phyloP scores from a whole-genome alignment of 2,888 invertebrate species.

The Synanthedon myopaeformis region DNA sequence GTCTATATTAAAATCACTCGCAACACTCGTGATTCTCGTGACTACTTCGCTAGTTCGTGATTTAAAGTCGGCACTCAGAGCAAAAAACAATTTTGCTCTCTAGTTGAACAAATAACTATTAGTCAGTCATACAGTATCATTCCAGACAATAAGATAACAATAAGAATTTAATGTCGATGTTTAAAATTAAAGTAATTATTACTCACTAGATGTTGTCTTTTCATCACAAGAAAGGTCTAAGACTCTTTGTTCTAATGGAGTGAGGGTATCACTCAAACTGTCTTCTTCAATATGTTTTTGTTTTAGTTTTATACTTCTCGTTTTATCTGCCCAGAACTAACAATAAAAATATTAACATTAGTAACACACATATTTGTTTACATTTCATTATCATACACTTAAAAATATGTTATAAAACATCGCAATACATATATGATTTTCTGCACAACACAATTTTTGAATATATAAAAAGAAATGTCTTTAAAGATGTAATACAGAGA shows the following conservation, averaged over 20 bases:
- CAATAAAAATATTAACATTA: conserved; percentile 6
- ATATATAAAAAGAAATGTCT: too few species aligned
- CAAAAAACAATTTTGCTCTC: too few species aligned
- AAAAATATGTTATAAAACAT: neutral
- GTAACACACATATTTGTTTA: neutral
- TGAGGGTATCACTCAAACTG: conserved; percentile 26
- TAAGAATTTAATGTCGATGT: too few species aligned
- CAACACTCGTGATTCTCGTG: too few species aligned
- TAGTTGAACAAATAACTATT: too few species aligned
- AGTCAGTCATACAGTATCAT: too few species aligned
- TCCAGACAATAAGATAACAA: too few species aligned
- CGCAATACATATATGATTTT: neutral
- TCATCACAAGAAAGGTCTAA: conserved; percentile 24
- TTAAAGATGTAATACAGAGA: too few species aligned
- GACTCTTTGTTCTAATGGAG: conserved; percentile 38
- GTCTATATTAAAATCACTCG: too few species aligned
- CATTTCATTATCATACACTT: neutral
- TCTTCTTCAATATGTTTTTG: conserved; percentile 43
- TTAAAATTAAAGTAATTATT: conserved; percentile 3
- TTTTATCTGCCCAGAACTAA: conserved; percentile 53
- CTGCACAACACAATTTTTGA: too few species aligned
- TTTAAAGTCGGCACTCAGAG: too few species aligned
- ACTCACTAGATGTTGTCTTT: conserved; percentile 28
- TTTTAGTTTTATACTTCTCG: conserved; percentile 36
- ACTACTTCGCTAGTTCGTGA: too few species aligned